Base-by-base conservation (phyloP, 2,113 vertebrate species). In the Vidua macroura region DNA sequence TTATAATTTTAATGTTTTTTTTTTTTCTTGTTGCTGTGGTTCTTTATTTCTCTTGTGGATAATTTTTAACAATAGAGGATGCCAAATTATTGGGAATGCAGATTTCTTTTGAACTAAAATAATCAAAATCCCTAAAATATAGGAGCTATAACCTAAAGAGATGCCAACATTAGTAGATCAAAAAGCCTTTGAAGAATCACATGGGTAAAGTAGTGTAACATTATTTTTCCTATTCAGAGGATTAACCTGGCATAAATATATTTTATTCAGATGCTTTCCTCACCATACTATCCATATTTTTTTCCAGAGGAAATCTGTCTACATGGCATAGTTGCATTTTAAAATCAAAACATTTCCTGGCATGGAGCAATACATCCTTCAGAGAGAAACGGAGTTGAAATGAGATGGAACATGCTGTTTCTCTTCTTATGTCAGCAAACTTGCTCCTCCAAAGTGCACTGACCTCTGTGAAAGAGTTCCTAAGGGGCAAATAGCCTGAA, bases 341-440 rank as follows among this genome's bases (percentile, higher is more conserved):
- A 86, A 96, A 88, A 78, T 80, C 7, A 74, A 53, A 93, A 37
- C 51, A 55, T 95, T 93, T 96, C 30, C 78, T 90, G 44, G 60
- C 39, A 35, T 88, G 76, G 58, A 69, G 68, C 27, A 94, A 58
- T 21, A 18, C 31, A 83, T 75, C 24, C 86, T 88, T 55, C 53
- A 87, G 75, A 73, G 67, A 93, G 64, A 80, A 93, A 81, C 23
- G 75, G 72, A 77, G 46, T 75, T 88, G 8, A n/a, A 95, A 72
- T 75, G 56, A 95, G 30, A 17, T 60, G 84, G 76, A 97, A 85
- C 28, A 59, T 19, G 27, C 25, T 48, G 21, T 44, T 86, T 63
- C 16, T 60, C 48, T 27, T 81, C 33, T 60, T 64, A 7, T 81
- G 51, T 68, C 51, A 41, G 43, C 24, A 89, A 88, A 77, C 10